Conservation (phyloP, 35 echinoderm and acorn worm species). For the Apostichopus japonicus region DNA sequence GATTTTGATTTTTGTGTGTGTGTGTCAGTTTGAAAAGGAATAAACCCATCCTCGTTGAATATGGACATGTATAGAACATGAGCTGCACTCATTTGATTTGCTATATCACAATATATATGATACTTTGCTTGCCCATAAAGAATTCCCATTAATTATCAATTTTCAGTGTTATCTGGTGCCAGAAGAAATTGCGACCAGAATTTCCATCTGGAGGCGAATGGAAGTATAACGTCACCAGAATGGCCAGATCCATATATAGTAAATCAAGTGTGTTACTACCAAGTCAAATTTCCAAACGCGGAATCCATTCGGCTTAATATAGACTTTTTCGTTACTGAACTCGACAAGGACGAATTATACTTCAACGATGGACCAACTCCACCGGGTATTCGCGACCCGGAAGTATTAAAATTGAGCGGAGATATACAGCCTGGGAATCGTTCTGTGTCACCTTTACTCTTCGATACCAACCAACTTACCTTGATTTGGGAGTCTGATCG, state of each 20-base stretch:
- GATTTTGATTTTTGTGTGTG: no score
- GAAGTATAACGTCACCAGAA: slow-evolving; percentile 16
- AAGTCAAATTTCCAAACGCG: slow-evolving; percentile 43
- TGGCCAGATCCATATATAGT: neutral
- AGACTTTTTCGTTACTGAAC: slow-evolving; percentile 38
- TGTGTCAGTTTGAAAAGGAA: no score
- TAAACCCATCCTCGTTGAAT: no score
- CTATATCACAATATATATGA: no score
- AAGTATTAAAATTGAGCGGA: neutral
- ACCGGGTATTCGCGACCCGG: neutral
- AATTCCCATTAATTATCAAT: neutral
- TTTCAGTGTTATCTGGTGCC: neutral
- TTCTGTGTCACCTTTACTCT: neutral
- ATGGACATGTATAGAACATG: no score
- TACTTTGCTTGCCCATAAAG: no score
- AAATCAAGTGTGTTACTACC: slow-evolving; percentile 19
- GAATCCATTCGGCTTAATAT: neutral
- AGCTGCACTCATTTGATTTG: no score
- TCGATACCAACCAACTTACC: slow-evolving; percentile 45
- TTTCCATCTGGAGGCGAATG: neutral
- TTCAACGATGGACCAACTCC: slow-evolving; percentile 5
- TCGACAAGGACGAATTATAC: slow-evolving; percentile 10
- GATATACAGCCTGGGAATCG: neutral
- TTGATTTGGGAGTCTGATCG: slow-evolving; percentile 39
- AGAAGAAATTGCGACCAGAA: slow-evolving; percentile 36